These are phyloP conservation scores for Papilio glaucus DNA, from an alignment of 1,140 invertebrate species.

Conservation along the genomic window DNA sequence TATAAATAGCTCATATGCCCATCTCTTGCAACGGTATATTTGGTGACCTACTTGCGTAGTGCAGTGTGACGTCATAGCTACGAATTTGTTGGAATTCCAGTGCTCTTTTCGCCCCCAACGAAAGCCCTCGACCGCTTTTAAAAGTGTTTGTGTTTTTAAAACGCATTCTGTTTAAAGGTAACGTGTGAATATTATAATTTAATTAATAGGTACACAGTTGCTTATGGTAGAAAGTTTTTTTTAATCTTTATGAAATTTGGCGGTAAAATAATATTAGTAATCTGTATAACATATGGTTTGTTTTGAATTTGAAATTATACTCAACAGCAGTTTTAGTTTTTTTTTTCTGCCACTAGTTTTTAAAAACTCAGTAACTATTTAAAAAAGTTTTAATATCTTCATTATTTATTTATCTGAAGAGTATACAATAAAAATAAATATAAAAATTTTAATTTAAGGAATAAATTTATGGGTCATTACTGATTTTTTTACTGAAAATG, in stretches of 20 bases:
- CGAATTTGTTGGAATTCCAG: constrained; percentile 18
- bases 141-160: background rate
- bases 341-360: no score
- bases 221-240: background rate
- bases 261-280: background rate
- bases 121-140: background rate
- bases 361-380: no score
- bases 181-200: background rate
- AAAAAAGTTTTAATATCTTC: no score
- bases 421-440: no score
- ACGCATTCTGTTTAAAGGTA: background rate
- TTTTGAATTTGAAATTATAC: no score
- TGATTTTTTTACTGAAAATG: no score
- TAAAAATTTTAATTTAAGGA: no score
- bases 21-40: constrained; percentile 36
- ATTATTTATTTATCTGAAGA: no score
- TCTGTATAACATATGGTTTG: no score
- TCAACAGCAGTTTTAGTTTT: no score
- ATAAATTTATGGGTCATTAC: no score
- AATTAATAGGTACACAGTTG: background rate
- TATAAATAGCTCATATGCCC: constrained; percentile 2
- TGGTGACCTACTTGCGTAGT: constrained; percentile 41
- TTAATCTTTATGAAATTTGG: background rate
- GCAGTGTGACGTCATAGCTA: constrained; percentile 43
- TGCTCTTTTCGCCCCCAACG: constrained; percentile 15